phyloP scores from a whole-genome alignment of 2,888 invertebrate species.

The Anticlea derivata region DNA sequence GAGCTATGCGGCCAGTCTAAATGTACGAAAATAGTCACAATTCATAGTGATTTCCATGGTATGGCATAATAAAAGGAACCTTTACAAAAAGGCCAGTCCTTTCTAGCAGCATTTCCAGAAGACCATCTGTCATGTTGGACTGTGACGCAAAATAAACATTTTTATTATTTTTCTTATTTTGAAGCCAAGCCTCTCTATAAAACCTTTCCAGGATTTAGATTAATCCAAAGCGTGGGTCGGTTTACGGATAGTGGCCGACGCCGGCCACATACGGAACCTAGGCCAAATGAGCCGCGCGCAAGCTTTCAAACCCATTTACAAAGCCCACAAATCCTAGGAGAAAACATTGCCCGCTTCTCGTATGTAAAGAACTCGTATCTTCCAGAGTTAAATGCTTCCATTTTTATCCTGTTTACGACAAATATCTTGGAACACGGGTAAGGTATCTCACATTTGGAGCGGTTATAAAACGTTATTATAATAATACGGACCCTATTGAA shows the following conservation, averaged over 20 bases:
- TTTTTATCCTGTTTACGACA: constrained; percentile 13
- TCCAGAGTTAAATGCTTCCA: constrained; percentile 6
- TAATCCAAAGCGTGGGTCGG: constrained; percentile 34
- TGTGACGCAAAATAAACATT: too few species aligned
- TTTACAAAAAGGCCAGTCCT: constrained; percentile 15
- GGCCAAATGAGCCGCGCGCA: constrained; percentile 56
- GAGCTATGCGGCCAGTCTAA: too few species aligned
- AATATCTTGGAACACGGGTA: background rate
- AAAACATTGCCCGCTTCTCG: constrained; percentile 39
- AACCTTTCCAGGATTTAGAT: constrained; percentile 30
- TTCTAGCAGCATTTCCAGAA: too few species aligned
- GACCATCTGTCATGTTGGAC: too few species aligned
- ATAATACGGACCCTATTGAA: background rate
- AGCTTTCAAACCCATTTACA: constrained; percentile 59
- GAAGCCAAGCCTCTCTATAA: constrained; percentile 24
- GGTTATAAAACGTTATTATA: background rate
- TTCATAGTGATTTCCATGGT: background rate
- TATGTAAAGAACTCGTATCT: constrained; percentile 15
- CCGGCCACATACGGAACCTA: constrained; percentile 39
- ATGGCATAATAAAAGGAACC: constrained; percentile 9
- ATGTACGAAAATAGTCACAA: background rate
- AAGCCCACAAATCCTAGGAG: constrained; percentile 53
- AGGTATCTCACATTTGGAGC: constrained; percentile 5
- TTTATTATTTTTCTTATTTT: constrained; percentile 19
- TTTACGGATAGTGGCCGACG: constrained; percentile 31